Conservation (phyloP, 2,113 vertebrate genomes). For the Astur gentilis region DNA sequence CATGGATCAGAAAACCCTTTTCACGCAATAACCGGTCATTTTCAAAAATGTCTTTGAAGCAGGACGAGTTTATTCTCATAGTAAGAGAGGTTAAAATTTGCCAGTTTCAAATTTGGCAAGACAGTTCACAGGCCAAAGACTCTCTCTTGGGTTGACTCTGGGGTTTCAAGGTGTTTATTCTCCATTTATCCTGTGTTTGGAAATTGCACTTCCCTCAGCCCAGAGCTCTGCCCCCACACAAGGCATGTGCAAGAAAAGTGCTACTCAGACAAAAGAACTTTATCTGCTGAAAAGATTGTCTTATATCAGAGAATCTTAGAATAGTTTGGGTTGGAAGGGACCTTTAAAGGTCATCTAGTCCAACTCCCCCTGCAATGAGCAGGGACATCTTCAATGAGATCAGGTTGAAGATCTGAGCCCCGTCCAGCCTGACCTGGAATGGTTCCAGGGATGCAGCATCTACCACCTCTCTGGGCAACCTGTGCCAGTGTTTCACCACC, state of each 20-base stretch:
- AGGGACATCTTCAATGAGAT: neutral
- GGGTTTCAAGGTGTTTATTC: neutral
- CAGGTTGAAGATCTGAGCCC: neutral
- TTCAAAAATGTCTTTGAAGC: neutral
- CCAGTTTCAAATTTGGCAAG: neutral
- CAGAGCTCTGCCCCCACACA: neutral
- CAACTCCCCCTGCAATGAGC: neutral
- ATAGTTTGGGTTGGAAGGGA: neutral
- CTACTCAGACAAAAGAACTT: neutral
- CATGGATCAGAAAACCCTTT: neutral
- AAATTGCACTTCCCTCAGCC: neutral
- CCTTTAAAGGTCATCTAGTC: neutral
- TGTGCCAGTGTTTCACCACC: neutral
- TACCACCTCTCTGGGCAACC: neutral
- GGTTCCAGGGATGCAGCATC: neutral
- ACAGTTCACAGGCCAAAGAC: neutral
- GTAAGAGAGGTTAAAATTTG: neutral
- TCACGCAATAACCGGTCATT: neutral
- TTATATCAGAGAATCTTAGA: neutral
- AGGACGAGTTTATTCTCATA: neutral
- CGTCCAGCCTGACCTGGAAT: accelerated
- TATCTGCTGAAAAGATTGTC: neutral
- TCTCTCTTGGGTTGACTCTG: neutral
- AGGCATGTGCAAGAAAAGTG: neutral
- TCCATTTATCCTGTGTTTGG: neutral